Evolutionary conservation across 2,888 invertebrate genomes (phyloP), one percentile per base, ranked within the genome.

Genomic region (Erebia ligea): DNA sequence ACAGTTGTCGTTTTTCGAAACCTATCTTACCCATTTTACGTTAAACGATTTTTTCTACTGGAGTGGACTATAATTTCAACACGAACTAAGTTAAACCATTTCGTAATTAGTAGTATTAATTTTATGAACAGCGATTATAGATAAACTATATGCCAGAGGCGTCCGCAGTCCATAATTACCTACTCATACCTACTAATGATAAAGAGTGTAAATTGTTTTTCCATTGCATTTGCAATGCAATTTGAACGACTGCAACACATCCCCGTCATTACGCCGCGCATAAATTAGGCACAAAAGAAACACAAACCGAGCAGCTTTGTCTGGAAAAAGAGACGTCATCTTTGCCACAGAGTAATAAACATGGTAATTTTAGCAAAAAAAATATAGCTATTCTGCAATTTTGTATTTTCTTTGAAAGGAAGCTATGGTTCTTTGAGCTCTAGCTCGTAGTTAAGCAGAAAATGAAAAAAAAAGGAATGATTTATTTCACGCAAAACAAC

Each of bases 181-280:
- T 54, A 54, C 17, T 19, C 61, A 42, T 19, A 61, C 58, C 45
- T 58, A 8, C 48, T 57, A 50, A 58, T 67, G 58, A 58, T 67
- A 67, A 67, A 59, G 67, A 58, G 50, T 21, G 2, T 59, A 58
- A 67, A 58, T 67, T 58, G 57, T 58, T 73, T 71, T 71, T 56
- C 71, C 67, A 54, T 64, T 73, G 77, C 74, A 77, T 76, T 76
- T 76, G 73, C 73, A 71, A 65, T 73, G 76, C 76, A 77, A 71
- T 77, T 76, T 71, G 75, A 76, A 74, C 69, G 70, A 54, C 52
- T 74, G 74, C 70, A 71, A 64, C 61, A 68, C 63, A 73, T 71
- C 72, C 63, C 68, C 34, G 74, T 74, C 72, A 70, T 74, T 73
- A 74, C 25, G 40, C 66, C 67, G 68, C 70, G 73, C 70, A 74